These are phyloP conservation scores for Otus sunia DNA, from an alignment of 2,113 vertebrate species.

Conservation along the genomic window DNA sequence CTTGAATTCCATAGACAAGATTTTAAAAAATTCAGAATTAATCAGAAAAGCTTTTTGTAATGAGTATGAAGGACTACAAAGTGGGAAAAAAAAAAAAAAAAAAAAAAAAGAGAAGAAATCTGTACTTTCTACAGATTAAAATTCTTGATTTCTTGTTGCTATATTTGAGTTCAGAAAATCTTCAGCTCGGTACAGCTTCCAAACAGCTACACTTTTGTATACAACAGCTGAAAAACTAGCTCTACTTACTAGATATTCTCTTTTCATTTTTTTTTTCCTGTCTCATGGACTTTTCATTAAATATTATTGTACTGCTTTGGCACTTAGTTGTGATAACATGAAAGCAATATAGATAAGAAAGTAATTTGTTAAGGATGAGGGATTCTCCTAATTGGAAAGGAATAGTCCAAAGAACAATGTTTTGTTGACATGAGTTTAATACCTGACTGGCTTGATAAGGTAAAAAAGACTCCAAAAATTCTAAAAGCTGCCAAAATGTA, in stretches of 20 bases:
- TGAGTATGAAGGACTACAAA: not conserved
- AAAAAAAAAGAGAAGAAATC: not conserved
- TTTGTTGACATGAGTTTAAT: not conserved
- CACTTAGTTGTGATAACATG: not conserved
- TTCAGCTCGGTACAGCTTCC: not conserved
- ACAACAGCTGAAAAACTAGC: not conserved
- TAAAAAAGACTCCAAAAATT: not conserved
- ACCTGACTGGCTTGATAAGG: not conserved
- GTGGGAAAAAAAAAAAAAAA: rapidly evolving
- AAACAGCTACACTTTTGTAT: not conserved
- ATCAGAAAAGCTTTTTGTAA: not conserved
- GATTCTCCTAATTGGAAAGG: slow-evolving; percentile 33
- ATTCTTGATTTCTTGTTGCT: not conserved
- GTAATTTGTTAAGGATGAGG: slow-evolving; percentile 18
- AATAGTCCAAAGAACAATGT: not conserved
- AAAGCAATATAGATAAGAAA: slow-evolving; percentile 34
- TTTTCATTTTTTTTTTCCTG: not conserved
- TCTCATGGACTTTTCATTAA: not conserved
- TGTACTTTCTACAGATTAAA: not conserved
- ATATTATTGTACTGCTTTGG: not conserved
- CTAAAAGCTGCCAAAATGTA: not conserved
- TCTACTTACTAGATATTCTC: not conserved
- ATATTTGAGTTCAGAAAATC: not conserved
- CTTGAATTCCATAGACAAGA: not conserved
- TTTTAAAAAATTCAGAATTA: not conserved